phyloP scores from a whole-genome alignment of 1,140 invertebrate genomes.

The Lepidurus packardi region DNA sequence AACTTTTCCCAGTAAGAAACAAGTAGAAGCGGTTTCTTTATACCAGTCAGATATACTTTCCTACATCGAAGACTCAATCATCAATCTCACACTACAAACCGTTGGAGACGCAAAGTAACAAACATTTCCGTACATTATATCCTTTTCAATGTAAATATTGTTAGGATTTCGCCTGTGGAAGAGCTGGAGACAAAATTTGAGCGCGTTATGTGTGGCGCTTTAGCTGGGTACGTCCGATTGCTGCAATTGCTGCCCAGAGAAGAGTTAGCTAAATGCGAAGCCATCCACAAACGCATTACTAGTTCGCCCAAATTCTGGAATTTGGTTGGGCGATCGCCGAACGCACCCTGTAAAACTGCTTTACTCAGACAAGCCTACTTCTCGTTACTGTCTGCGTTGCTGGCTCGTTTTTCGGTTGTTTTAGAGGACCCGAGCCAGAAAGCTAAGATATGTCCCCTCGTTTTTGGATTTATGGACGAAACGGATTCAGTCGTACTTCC shows the following conservation, averaged over 20 bases:
- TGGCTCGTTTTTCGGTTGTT: neutral
- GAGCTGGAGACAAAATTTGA: slow-evolving; percentile 68
- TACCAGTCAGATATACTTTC: slow-evolving; percentile 70
- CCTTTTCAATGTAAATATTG: slow-evolving; percentile 37
- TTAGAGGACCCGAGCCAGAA: neutral
- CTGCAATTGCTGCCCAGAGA: slow-evolving; percentile 34
- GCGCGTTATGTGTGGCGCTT: slow-evolving; percentile 58
- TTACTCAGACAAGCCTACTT: neutral
- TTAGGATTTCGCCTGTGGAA: slow-evolving; percentile 53
- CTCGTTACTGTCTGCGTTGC: neutral
- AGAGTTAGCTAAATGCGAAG: neutral
- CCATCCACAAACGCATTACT: neutral
- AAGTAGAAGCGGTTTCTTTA: slow-evolving; percentile 63
- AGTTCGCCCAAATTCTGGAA: neutral
- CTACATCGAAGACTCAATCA: slow-evolving; percentile 63
- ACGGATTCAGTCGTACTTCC: slow-evolving; percentile 59
- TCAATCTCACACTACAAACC: slow-evolving; percentile 57
- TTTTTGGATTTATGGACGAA: slow-evolving; percentile 65
- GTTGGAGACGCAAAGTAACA: slow-evolving; percentile 56
- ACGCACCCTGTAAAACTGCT: neutral
- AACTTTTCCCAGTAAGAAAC: slow-evolving; percentile 64
- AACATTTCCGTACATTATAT: slow-evolving; percentile 20
- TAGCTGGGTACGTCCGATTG: slow-evolving; percentile 59
- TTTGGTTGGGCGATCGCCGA: neutral
- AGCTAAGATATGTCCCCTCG: slow-evolving; percentile 51